phyloP scores from a whole-genome alignment of 2,797 vertebrate genomes.

The Urophycis tenuis region DNA sequence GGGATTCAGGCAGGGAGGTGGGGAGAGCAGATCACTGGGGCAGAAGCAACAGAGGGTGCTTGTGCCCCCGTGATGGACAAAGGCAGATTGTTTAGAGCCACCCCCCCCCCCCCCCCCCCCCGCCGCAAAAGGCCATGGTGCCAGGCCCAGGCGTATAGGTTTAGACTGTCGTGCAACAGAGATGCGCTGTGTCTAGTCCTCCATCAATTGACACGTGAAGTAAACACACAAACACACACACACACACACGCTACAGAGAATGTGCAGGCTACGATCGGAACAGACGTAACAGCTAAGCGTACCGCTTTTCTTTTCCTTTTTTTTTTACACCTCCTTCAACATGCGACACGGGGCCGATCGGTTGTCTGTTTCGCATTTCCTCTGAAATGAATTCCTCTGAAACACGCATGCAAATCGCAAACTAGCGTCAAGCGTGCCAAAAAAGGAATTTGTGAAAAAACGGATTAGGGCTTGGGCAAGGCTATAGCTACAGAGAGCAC shows the following conservation, averaged over 20 bases:
- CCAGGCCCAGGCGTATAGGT: slow-evolving; percentile 45
- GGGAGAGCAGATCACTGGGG: slow-evolving; percentile 52
- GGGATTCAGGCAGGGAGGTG: slow-evolving; percentile 17
- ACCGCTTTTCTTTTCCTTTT: too few relatives aligned
- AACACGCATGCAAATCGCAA: neutral
- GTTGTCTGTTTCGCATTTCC: neutral
- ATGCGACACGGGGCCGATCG: neutral
- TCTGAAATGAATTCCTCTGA: neutral
- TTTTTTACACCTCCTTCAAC: neutral
- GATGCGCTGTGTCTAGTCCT: neutral
- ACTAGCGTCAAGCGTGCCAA: neutral
- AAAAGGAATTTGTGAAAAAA: neutral
- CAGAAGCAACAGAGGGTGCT: slow-evolving; percentile 61
- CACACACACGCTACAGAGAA: neutral
- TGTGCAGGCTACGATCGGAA: neutral
- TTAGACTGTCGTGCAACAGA: slow-evolving; percentile 26
- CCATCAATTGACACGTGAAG: neutral
- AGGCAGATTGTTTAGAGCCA: slow-evolving; percentile 57
- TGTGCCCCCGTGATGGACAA: slow-evolving; percentile 57
- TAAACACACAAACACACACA: neutral
- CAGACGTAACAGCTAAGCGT: neutral
- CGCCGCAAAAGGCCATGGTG: slow-evolving; percentile 22
- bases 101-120: neutral
- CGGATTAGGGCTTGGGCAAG: neutral
- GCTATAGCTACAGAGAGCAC: neutral